These are phyloP conservation scores for Rutpela maculata DNA, from an alignment of 2,888 invertebrate species.

Conservation along the genomic window DNA sequence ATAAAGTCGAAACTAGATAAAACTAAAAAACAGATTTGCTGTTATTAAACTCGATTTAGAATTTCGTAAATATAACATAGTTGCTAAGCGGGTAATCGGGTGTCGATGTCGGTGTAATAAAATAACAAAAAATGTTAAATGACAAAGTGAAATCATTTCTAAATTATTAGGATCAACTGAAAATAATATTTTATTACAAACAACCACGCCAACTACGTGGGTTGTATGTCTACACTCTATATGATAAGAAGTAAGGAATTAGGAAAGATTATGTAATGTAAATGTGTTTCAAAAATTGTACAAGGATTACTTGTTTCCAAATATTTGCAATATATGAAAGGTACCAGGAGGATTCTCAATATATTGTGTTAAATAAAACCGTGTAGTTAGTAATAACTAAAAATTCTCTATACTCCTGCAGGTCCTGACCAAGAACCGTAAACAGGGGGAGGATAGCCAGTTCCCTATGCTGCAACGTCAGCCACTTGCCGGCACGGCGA, in stretches of 20 bases:
- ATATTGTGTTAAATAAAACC: background rate
- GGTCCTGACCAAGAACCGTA: no score
- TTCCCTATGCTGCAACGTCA: no score
- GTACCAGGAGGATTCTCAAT: background rate
- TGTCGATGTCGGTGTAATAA: background rate
- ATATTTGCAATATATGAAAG: background rate
- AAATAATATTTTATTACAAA: background rate
- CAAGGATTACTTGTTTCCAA: background rate
- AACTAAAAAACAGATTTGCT: background rate
- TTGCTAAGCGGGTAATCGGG: background rate
- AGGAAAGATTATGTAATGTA: background rate
- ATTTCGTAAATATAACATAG: background rate
- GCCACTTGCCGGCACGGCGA: no score
- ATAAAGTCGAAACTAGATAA: background rate
- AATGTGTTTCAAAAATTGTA: background rate
- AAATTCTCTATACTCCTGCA: no score
- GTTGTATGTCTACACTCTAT: background rate
- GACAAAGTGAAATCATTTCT: background rate
- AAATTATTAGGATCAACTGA: background rate
- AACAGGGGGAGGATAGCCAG: no score
- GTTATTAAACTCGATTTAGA: background rate
- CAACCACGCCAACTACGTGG: background rate
- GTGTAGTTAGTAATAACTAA: no score
- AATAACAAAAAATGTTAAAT: constrained; percentile 2
- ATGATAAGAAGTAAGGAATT: background rate